A percentile compares a stretch with the other conserved stretches of the same genome.
Conservation (phyloP, 2,888 invertebrate species). For the Lasioglossum lativentre region DNA sequence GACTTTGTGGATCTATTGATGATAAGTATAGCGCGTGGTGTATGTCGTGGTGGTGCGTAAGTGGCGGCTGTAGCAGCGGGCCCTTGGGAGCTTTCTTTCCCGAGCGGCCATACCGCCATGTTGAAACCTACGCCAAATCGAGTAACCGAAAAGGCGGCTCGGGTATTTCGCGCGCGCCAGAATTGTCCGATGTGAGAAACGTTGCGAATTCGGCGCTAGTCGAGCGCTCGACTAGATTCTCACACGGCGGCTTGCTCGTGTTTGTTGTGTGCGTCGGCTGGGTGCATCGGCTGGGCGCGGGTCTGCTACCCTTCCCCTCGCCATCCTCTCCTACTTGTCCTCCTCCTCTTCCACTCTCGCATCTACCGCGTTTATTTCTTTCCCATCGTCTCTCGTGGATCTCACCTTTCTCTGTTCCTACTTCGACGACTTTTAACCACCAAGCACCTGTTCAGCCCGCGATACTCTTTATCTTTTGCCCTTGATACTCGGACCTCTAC, state of each 20-base stretch:
- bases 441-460: conserved; percentile 70
- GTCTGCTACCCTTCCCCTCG: conserved; percentile 69
- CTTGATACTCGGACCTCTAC: conserved; percentile 60
- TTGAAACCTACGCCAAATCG: conserved; percentile 84
- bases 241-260: conserved; percentile 72
- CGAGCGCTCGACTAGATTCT: conserved; percentile 66
- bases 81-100: conserved; percentile 84
- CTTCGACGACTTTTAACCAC: conserved; percentile 55
- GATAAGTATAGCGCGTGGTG: conserved; percentile 71
- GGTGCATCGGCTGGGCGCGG: conserved; percentile 80
- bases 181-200: conserved; percentile 60
- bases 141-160: conserved; percentile 76
- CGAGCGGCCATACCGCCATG: conserved; percentile 85
- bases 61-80: conserved; percentile 74
- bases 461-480: conserved; percentile 65
- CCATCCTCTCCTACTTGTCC: conserved; percentile 65
- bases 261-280: conserved; percentile 79
- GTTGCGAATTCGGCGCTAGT: conserved; percentile 63
- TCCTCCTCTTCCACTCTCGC: conserved; percentile 61
- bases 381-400: conserved; percentile 59
- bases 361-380: conserved; percentile 63
- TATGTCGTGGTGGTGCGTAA: conserved; percentile 69
- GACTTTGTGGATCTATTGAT: conserved; percentile 62
- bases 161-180: conserved; percentile 66
- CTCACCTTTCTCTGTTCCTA: conserved; percentile 70